Evolutionary conservation across 2,888 invertebrate genomes (phyloP).

Genomic region (Nysson spinosus): DNA sequence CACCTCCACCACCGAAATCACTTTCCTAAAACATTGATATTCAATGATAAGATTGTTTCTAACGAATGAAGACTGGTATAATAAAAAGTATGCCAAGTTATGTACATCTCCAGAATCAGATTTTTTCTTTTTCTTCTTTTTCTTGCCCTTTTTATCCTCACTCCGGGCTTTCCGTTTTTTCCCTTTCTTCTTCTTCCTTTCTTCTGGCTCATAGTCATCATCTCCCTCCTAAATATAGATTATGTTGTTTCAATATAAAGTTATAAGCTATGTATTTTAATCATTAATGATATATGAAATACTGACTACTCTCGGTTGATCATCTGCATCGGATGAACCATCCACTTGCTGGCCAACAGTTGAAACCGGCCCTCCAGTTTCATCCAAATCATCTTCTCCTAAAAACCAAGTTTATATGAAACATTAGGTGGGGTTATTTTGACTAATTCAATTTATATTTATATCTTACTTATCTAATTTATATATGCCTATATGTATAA

Average conservation of each 20-base stretch:
- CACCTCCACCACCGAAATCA: conserved; percentile 83
- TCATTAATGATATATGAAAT: background rate
- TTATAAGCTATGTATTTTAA: too few relatives aligned
- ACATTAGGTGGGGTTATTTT: too few relatives aligned
- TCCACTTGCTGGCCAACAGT: conserved; percentile 80
- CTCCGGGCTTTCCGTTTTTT: conserved; percentile 95
- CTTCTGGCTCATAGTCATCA: conserved; percentile 92
- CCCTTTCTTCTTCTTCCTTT: conserved; percentile 93
- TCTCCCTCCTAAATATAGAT: conserved; percentile 83
- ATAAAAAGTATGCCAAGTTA: background rate
- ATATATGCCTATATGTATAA: too few relatives aligned
- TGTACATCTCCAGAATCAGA: conserved; percentile 91
- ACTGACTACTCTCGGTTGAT: conserved; percentile 76
- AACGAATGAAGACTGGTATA: background rate
- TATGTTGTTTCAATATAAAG: too few relatives aligned
- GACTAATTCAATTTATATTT: too few relatives aligned
- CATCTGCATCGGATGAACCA: conserved; percentile 88
- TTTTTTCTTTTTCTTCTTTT: conserved; percentile 96
- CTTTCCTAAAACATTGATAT: conserved; percentile 84
- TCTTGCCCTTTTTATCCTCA: conserved; percentile 94
- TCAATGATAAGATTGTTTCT: background rate
- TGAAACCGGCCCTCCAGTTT: conserved; percentile 78
- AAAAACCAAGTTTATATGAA: conserved; percentile 39
- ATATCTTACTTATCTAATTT: too few relatives aligned
- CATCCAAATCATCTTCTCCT: conserved; percentile 86